A percentile compares a stretch with the other conserved stretches of the same genome.
phyloP scores from a whole-genome alignment of 2,113 vertebrate species.

The Seriola rivoliana region DNA sequence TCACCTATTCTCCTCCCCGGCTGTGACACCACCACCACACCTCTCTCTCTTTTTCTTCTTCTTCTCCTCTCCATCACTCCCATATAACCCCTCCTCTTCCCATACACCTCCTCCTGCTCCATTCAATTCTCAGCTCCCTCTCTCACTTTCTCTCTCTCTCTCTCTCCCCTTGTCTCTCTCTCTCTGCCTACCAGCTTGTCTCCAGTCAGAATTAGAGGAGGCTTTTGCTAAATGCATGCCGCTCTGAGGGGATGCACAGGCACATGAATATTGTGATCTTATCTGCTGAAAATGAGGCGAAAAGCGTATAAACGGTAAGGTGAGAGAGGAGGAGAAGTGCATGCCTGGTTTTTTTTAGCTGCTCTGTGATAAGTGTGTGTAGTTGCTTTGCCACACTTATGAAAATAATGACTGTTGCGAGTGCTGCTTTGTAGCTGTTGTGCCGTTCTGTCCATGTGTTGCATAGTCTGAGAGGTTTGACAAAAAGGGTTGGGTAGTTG shows the following conservation, averaged over 20 bases:
- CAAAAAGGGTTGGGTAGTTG: slow-evolving; percentile 23
- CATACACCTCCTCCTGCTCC: slow-evolving; percentile 74
- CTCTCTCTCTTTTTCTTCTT: slow-evolving; percentile 21
- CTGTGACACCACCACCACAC: slow-evolving; percentile 47
- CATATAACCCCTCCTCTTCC: slow-evolving; percentile 65
- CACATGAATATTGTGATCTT: slow-evolving; percentile 76
- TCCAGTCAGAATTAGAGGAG: slow-evolving; percentile 76
- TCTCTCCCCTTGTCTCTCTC: slow-evolving; percentile 46
- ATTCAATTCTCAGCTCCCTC: slow-evolving; percentile 73
- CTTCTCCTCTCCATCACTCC: slow-evolving; percentile 57
- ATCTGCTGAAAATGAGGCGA: slow-evolving; percentile 81
- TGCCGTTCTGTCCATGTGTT: slow-evolving; percentile 67
- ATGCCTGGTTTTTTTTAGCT: slow-evolving; percentile 53
- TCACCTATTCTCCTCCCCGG: slow-evolving; percentile 30
- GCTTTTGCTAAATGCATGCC: slow-evolving; percentile 75
- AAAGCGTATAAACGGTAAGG: slow-evolving; percentile 84
- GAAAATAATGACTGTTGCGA: slow-evolving; percentile 49
- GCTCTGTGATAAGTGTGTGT: slow-evolving; percentile 53
- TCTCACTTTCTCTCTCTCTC: slow-evolving; percentile 44
- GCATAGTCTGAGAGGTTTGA: slow-evolving; percentile 43
- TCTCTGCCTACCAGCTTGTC: slow-evolving; percentile 73
- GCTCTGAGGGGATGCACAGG: slow-evolving; percentile 73
- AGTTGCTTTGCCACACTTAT: slow-evolving; percentile 59
- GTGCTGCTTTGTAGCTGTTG: slow-evolving; percentile 42
- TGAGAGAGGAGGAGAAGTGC: slow-evolving; percentile 49